phyloP scores from a whole-genome alignment of 1,140 invertebrate species.

The Papilio dardanus region DNA sequence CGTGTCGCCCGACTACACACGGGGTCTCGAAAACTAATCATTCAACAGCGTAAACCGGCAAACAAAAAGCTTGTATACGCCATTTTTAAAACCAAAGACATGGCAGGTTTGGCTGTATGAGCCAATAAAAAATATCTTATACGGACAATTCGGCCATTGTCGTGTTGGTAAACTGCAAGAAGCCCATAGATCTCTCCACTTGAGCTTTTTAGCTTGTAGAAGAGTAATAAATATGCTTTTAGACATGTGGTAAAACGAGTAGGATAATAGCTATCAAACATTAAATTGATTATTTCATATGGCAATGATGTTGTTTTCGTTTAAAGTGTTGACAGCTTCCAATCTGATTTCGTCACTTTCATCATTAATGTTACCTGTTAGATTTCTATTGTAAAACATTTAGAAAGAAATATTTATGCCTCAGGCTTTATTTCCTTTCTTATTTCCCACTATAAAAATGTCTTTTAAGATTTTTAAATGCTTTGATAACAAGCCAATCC shows the following conservation, averaged over 20 bases:
- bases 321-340: conserved; percentile 28
- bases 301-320: conserved; percentile 55
- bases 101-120: conserved; percentile 80
- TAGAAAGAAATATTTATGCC: no score
- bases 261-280: conserved; percentile 65
- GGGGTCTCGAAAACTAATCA: conserved; percentile 73
- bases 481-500: no score
- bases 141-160: conserved; percentile 81
- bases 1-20: conserved; percentile 67
- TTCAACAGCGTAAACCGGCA: conserved; percentile 82
- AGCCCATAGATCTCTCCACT: conserved; percentile 81
- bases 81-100: conserved; percentile 84
- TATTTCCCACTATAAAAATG: no score
- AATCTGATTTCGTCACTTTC: conserved; percentile 24
- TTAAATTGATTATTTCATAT: conserved; percentile 57
- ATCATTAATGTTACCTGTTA: neutral
- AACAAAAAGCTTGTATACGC: conserved; percentile 84
- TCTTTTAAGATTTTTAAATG: no score
- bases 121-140: conserved; percentile 82
- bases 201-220: conserved; percentile 80
- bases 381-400: no score
- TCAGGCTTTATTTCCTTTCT: no score
- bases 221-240: conserved; percentile 81
- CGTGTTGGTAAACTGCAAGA: conserved; percentile 82
- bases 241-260: conserved; percentile 79